Evolutionary conservation across 2,113 vertebrate species (phyloP), one percentile per base, ranked within the genome.

Genomic region (Oreochromis niloticus): DNA sequence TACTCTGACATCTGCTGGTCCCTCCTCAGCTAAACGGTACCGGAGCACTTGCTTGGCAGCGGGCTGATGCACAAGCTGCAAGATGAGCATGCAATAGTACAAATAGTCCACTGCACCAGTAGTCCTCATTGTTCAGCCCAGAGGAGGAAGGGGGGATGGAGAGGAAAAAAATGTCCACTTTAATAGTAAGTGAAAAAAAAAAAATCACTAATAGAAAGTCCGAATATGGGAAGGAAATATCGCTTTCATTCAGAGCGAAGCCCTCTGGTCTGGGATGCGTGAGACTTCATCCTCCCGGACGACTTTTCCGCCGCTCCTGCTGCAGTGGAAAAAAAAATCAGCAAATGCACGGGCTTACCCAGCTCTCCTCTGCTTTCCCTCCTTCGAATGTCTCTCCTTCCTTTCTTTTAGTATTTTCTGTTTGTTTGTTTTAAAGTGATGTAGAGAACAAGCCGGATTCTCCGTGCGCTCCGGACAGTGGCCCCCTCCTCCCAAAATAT

Each of bases 21-120:
- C 98, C 93, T 98, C 98, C 96, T 99, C 98, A 1, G 98, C 97
- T 92, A 99, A 86, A 30, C 98, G 98, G 96, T 99, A 99, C 39
- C 97, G 97, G 85, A 99, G 97, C 91, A 99, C 97, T 93, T 99
- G 98, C 96, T 99, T 99, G 85, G 98, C 98, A 46, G 97, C 96
- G 17, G 98, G 98, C 94, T 97, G 97, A 95, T 97, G 97, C 94
- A 98, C 95, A 85, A 98, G 96, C 95, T 97, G 97, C 96, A 96
- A 92, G 94, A 97, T 92, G 82, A 98, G 94, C 88, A 98, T 93
- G 89, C 97, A 96, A 94, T 97, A 97, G 92, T 95, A 97, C 85
- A 96, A 88, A 95, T 95, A 97, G 96, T 97, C 96, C 96, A 97
- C 95, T 91, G 95, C 94, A 80, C 93, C 95, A 89, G 92, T 94